A percentile compares a stretch with the other conserved stretches of the same genome.
Evolutionary conservation across 2,113 vertebrate species (phyloP).

Genomic region (Hippolais icterina): DNA sequence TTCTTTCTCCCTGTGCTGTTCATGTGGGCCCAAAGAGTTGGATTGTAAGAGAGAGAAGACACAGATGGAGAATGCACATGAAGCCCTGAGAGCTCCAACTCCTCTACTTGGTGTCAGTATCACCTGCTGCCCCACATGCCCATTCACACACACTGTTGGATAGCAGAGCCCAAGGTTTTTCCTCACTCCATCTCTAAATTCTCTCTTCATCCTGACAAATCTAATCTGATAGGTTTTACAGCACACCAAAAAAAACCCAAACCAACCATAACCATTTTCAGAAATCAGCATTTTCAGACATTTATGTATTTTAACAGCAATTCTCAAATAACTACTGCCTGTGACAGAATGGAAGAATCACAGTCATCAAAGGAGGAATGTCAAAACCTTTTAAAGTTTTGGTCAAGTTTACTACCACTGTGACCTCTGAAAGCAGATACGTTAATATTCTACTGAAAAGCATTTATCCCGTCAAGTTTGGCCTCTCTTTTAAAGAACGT

Average conservation of each 20-base stretch:
- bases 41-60: neutral
- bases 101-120: neutral
- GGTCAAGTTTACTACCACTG: neutral
- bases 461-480: neutral
- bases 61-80: neutral
- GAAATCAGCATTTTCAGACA: neutral
- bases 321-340: neutral
- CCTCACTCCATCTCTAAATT: neutral
- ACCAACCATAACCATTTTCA: neutral
- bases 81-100: neutral
- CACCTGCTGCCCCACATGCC: neutral
- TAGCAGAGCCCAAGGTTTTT: neutral
- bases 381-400: neutral
- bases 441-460: neutral
- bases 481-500: neutral
- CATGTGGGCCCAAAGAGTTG: accelerated
- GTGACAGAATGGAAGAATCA: neutral
- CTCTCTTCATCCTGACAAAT: neutral
- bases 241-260: neutral
- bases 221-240: neutral
- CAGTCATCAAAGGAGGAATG: neutral
- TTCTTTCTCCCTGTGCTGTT: neutral
- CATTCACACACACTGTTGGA: neutral
- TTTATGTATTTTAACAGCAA: neutral
- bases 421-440: neutral